phyloP scores from a whole-genome alignment of 1,140 invertebrate genomes.

The Zaprionus camerounensis region DNA sequence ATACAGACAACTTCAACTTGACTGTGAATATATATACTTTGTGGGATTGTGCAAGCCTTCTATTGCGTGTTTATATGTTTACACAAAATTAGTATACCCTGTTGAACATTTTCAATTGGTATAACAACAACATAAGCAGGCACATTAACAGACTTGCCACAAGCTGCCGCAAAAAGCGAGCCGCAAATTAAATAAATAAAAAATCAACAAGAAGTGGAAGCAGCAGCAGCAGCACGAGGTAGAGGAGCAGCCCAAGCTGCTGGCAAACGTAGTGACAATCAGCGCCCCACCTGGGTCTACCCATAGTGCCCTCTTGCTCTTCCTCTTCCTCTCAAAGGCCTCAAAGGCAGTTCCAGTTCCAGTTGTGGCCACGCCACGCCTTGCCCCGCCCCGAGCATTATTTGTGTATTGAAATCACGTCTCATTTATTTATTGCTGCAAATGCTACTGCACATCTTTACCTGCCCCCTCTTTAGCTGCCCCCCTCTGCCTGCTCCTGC shows the following conservation, averaged over 20 bases:
- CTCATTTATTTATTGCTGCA: slow-evolving; percentile 84
- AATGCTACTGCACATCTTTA: slow-evolving; percentile 49
- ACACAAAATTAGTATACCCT: no score
- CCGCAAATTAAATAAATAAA: slow-evolving; percentile 82
- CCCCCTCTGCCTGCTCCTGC: slow-evolving; percentile 10
- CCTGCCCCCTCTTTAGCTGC: background rate
- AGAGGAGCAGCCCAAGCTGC: slow-evolving; percentile 1
- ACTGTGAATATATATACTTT: no score
- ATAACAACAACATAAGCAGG: slow-evolving; percentile 23
- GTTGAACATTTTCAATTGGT: no score
- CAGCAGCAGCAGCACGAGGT: slow-evolving; percentile 20
- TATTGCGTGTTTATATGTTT: no score
- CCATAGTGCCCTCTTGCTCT: background rate
- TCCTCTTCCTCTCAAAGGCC: background rate
- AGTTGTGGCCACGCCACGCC: background rate
- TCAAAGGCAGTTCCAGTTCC: slow-evolving; percentile 31
- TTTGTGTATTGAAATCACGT: slow-evolving; percentile 84
- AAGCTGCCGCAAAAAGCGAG: slow-evolving; percentile 34
- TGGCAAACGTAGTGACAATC: slow-evolving; percentile 3
- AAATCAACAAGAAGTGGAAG: slow-evolving; percentile 70
- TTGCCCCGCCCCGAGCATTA: slow-evolving; percentile 51
- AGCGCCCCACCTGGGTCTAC: slow-evolving; percentile 5
- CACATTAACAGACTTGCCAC: slow-evolving; percentile 21
- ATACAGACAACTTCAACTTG: no score
- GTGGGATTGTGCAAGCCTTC: no score